Percentiles rank a stretch among this genome's conserved stretches.
Conservation (phyloP, 2,113 vertebrate genomes). For the Cnemophilus loriae region DNA sequence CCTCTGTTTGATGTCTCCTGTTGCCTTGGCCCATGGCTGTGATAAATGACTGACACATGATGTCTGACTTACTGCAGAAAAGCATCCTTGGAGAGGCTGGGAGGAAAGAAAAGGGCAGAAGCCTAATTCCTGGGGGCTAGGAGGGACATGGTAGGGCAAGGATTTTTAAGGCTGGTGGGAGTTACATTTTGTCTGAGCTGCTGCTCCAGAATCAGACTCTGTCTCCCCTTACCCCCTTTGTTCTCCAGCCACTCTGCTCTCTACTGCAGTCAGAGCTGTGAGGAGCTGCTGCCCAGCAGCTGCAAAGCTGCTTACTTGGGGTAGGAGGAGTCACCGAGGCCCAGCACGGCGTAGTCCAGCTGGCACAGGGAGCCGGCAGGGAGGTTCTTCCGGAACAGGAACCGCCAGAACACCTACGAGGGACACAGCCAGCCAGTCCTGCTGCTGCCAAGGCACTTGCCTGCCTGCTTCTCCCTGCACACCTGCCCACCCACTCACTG, state of each 20-base stretch:
- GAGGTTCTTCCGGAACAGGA: conserved; percentile 88
- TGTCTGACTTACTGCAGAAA: neutral
- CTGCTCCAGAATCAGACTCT: neutral
- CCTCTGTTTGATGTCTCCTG: neutral
- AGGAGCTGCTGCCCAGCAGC: neutral
- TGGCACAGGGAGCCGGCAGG: conserved; percentile 78
- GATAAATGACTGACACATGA: neutral
- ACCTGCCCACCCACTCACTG: rapidly evolving
- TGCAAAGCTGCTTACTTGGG: conserved; percentile 78
- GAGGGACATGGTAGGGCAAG: neutral
- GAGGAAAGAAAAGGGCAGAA: neutral
- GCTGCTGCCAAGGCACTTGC: neutral
- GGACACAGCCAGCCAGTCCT: neutral
- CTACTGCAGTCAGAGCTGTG: neutral
- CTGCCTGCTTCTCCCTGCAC: neutral
- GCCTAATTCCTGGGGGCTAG: neutral
- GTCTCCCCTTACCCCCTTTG: neutral
- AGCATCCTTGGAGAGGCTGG: neutral
- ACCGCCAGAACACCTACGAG: conserved; percentile 88
- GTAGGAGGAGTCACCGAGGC: conserved; percentile 94
- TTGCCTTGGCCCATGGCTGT: neutral
- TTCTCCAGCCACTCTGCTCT: neutral
- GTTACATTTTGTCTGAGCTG: neutral
- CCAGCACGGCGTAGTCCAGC: conserved; percentile 87
- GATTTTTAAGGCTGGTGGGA: neutral